Percentiles rank a stretch among this genome's conserved stretches.
phyloP scores from a whole-genome alignment of 2,888 invertebrate genomes.

The Diabrotica balteata region DNA sequence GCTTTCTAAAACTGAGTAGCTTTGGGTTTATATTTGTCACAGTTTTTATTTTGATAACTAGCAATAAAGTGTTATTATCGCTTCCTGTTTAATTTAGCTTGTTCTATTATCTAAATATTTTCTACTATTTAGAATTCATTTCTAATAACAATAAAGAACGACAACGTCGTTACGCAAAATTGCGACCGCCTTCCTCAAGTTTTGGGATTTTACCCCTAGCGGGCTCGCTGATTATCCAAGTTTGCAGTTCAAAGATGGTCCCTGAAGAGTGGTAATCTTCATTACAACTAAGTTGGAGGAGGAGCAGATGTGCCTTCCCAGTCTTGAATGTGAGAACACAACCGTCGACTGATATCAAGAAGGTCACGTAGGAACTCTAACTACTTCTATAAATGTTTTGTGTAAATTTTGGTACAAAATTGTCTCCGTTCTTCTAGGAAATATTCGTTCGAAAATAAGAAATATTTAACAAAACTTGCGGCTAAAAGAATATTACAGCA shows the following conservation, averaged over 20 bases:
- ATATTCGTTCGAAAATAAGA: too few species aligned
- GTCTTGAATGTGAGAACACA: conserved; percentile 17
- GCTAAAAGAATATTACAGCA: too few species aligned
- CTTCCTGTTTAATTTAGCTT: too few species aligned
- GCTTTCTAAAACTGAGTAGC: too few species aligned
- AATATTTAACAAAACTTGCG: too few species aligned
- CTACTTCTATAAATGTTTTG: not conserved
- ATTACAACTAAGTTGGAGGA: conserved; percentile 44
- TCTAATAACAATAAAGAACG: not conserved
- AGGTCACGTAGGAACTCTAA: conserved; percentile 14
- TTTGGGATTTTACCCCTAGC: not conserved
- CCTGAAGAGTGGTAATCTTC: conserved; percentile 49
- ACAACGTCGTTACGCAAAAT: not conserved
- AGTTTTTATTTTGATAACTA: too few species aligned
- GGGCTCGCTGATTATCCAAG: conserved; percentile 44
- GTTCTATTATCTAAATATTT: too few species aligned
- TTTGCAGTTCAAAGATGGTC: conserved; percentile 44
- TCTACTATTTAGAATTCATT: too few species aligned
- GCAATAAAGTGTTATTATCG: too few species aligned
- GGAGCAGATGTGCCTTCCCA: conserved; percentile 40
- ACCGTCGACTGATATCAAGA: not conserved
- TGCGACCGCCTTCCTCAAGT: not conserved
- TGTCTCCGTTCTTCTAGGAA: too few species aligned
- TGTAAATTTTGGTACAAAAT: not conserved
- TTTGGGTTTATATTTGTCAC: too few species aligned